Percentiles rank a stretch among this genome's conserved stretches.
Evolutionary conservation across 2,113 vertebrate genomes (phyloP).

Genomic region (Peromyscus leucopus): DNA sequence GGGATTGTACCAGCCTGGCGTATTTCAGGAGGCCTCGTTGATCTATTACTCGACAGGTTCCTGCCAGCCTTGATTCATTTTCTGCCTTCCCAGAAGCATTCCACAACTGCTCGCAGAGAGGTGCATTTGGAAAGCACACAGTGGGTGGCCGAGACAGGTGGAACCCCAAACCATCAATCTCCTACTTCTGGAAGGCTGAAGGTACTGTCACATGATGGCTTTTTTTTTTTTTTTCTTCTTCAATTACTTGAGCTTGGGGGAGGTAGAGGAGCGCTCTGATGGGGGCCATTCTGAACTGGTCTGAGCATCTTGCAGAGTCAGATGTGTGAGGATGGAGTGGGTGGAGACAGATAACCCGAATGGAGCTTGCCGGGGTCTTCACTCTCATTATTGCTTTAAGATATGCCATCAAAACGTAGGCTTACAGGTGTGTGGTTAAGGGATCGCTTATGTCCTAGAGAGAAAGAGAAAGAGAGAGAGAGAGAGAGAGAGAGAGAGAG

Average conservation of each 20-base stretch:
- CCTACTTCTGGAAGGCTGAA: conserved; percentile 51
- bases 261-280: background rate
- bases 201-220: background rate
- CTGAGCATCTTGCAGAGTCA: fast-evolving
- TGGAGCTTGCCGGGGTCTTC: background rate
- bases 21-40: conserved; percentile 72
- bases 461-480: background rate
- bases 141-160: conserved; percentile 3
- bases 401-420: conserved; percentile 34
- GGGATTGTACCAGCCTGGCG: background rate
- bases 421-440: background rate
- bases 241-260: background rate
- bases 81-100: conserved; percentile 69
- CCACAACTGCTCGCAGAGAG: conserved; percentile 13
- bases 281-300: background rate
- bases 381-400: background rate
- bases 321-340: background rate
- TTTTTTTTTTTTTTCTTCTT: background rate
- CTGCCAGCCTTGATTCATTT: conserved; percentile 73
- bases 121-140: conserved; percentile 35
- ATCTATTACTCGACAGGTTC: conserved; percentile 66
- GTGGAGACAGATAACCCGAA: fast-evolving
- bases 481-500: background rate
- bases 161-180: background rate
- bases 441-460: background rate